phyloP scores from a whole-genome alignment of 2,888 invertebrate species.

The Peribatodes rhomboidaria region DNA sequence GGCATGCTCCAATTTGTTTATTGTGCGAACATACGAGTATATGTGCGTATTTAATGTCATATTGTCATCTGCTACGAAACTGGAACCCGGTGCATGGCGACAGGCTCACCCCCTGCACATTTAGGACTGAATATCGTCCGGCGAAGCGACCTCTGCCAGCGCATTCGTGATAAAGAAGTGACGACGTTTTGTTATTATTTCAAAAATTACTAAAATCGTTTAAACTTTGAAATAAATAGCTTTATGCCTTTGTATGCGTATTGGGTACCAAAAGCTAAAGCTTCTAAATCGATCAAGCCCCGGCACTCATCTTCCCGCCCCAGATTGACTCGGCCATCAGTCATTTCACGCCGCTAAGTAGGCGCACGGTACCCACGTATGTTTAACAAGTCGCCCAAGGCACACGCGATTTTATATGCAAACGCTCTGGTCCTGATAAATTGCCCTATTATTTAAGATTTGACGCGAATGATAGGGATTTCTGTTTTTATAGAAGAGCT shows the following conservation, averaged over 20 bases:
- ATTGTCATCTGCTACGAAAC: too few species aligned
- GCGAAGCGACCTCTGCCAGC: too few species aligned
- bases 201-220: too few species aligned
- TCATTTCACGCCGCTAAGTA: constrained; percentile 49
- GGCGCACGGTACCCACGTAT: constrained; percentile 48
- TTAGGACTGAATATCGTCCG: too few species aligned
- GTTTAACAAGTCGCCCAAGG: constrained; percentile 68
- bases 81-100: too few species aligned
- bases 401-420: constrained; percentile 78
- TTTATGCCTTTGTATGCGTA: not conserved
- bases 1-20: too few species aligned
- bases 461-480: constrained; percentile 74
- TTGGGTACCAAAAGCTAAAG: not conserved
- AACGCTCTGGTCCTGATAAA: constrained; percentile 75
- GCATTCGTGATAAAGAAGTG: too few species aligned
- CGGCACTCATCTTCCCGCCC: constrained; percentile 13
- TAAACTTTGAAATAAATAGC: too few species aligned
- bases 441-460: constrained; percentile 80
- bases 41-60: too few species aligned
- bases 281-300: constrained; percentile 18
- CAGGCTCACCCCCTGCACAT: too few species aligned
- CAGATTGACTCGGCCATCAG: constrained; percentile 40
- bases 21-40: too few species aligned
- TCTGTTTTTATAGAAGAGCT: constrained; percentile 54
- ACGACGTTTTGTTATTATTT: too few species aligned